Evolutionary conservation across 1,140 invertebrate species (phyloP).

Genomic region (Drosophila nannoptera): DNA sequence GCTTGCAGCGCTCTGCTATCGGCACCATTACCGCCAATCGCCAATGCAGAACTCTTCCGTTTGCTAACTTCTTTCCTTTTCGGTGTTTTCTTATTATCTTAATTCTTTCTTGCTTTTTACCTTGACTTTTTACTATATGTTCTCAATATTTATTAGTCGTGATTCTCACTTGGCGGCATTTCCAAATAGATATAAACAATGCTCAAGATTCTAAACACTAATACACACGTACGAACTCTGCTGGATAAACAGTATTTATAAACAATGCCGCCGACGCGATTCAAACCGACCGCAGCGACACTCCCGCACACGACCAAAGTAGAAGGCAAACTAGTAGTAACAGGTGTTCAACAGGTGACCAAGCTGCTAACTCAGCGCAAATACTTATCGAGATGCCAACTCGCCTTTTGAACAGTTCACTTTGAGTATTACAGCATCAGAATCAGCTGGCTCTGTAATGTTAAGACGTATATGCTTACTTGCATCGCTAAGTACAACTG

Average conservation of each 20-base stretch:
- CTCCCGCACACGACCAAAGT: conserved; percentile 38
- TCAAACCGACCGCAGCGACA: conserved; percentile 38
- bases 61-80: conserved; percentile 14
- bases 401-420: not conserved
- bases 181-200: conserved; percentile 25
- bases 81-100: not conserved
- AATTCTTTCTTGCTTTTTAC: not conserved
- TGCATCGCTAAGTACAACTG: too few species aligned
- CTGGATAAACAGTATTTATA: conserved; percentile 32
- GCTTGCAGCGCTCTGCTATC: conserved; percentile 19
- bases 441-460: conserved; percentile 7
- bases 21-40: conserved; percentile 1
- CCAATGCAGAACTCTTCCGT: conserved; percentile 32
- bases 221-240: conserved; percentile 25
- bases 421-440: conserved; percentile 1
- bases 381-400: conserved; percentile 7
- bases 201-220: conserved; percentile 16
- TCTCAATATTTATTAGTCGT: conserved; percentile 34
- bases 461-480: not conserved
- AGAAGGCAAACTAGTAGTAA: conserved; percentile 42
- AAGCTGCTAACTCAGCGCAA: conserved; percentile 7
- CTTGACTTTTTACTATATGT: conserved; percentile 24
- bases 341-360: conserved; percentile 43
- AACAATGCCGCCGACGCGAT: conserved; percentile 43
- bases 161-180: conserved; percentile 33